These are phyloP conservation scores for Burhinus bistriatus DNA, from an alignment of 2,113 vertebrate genomes.

Conservation along the genomic window DNA sequence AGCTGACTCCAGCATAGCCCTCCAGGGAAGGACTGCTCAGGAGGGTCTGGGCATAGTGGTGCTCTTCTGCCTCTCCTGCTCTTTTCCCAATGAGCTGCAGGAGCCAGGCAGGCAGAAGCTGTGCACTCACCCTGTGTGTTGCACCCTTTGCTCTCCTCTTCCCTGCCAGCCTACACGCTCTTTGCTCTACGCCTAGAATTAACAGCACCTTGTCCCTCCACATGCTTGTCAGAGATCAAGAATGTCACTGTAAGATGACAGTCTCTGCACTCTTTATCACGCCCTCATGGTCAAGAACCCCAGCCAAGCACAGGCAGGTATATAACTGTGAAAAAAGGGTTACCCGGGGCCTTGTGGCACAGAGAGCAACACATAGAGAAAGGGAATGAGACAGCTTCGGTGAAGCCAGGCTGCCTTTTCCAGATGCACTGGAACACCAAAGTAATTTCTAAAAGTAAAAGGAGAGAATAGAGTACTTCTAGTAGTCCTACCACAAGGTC, in stretches of 20 bases:
- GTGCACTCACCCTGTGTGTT: accelerated
- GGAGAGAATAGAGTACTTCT: neutral
- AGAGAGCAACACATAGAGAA: accelerated
- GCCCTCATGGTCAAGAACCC: neutral
- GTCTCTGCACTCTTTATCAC: neutral
- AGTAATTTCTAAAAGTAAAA: neutral
- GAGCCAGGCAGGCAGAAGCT: neutral
- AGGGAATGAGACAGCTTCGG: neutral
- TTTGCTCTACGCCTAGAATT: neutral
- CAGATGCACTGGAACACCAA: neutral
- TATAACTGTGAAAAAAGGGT: neutral
- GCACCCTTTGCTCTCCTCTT: neutral
- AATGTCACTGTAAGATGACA: neutral
- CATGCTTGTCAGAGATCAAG: neutral
- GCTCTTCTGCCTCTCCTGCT: neutral
- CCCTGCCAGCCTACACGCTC: neutral
- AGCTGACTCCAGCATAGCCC: neutral
- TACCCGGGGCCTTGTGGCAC: neutral
- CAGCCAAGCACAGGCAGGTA: neutral
- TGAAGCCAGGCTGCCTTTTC: neutral
- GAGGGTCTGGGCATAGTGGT: neutral
- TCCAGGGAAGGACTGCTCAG: neutral
- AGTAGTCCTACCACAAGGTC: neutral
- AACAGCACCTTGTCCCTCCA: neutral
- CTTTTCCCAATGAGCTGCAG: neutral